These are phyloP conservation scores for Lophius americanus DNA, from an alignment of 2,797 vertebrate genomes.

Conservation along the genomic window DNA sequence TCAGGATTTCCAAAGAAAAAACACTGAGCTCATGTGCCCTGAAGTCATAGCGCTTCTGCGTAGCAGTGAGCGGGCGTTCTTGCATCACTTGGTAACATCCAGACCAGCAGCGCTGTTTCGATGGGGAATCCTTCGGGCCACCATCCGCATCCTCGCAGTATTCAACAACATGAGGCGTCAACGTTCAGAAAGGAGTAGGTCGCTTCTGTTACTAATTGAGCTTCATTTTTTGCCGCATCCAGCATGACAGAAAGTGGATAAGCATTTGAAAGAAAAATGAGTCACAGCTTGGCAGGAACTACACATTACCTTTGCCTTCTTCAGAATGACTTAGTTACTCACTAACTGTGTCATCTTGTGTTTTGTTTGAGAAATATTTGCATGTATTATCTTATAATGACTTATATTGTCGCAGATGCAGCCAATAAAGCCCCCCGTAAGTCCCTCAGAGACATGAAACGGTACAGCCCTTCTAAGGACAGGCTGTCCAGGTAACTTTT, in stretches of 20 bases:
- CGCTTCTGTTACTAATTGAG: not conserved
- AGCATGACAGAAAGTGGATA: not conserved
- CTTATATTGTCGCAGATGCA: slow-evolving; percentile 65
- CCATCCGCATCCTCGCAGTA: slow-evolving; percentile 85
- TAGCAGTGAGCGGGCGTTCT: slow-evolving; percentile 87
- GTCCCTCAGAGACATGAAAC: slow-evolving; percentile 77
- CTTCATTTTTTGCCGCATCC: not conserved
- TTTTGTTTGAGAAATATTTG: not conserved
- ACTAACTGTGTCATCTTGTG: not conserved
- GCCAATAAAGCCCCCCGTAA: slow-evolving; percentile 65
- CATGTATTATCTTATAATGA: not conserved
- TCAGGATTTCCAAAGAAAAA: slow-evolving; percentile 93
- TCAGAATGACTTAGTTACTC: not conserved
- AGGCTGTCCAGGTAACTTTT: slow-evolving; percentile 85
- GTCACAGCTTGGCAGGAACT: not conserved
- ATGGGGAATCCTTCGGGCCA: slow-evolving; percentile 92
- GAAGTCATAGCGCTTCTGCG: slow-evolving; percentile 91
- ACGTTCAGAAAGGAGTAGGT: slow-evolving; percentile 75
- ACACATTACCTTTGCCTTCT: slow-evolving; percentile 2
- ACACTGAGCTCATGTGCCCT: slow-evolving; percentile 92
- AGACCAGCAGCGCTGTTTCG: slow-evolving; percentile 92
- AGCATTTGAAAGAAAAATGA: not conserved
- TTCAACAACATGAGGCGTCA: slow-evolving; percentile 83
- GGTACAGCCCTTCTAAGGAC: slow-evolving; percentile 57
- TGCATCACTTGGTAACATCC: slow-evolving; percentile 90